Conservation (phyloP, 1,140 invertebrate species). For the Drosophila suzukii region DNA sequence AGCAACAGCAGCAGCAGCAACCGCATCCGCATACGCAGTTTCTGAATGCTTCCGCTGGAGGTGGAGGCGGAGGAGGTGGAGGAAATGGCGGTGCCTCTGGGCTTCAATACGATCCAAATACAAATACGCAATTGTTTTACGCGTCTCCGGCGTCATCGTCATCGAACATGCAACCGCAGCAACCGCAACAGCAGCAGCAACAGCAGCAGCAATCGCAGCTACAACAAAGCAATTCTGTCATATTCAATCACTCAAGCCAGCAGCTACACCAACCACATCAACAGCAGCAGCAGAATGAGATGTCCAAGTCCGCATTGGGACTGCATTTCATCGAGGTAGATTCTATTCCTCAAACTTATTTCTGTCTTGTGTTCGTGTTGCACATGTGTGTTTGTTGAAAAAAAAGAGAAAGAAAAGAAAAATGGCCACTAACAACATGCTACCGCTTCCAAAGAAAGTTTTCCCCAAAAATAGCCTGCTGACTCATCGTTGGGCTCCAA, state of each 20-base stretch:
- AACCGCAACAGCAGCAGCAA: slow-evolving; percentile 34
- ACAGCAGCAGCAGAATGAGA: slow-evolving; percentile 69
- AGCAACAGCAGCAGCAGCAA: slow-evolving; percentile 41
- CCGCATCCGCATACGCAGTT: slow-evolving; percentile 64
- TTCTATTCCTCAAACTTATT: slow-evolving; percentile 38
- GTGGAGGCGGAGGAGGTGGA: slow-evolving; percentile 1
- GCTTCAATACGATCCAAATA: slow-evolving; percentile 72
- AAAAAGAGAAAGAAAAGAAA: slow-evolving; percentile 5
- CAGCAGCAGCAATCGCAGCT: slow-evolving; percentile 46
- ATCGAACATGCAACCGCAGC: slow-evolving; percentile 58
- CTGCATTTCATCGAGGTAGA: slow-evolving; percentile 83
- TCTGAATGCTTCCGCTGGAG: slow-evolving; percentile 54
- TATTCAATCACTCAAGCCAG: slow-evolving; percentile 63
- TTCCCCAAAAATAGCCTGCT: slow-evolving; percentile 42
- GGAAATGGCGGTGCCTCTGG: slow-evolving; percentile 31
- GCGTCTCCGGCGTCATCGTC: slow-evolving; percentile 48
- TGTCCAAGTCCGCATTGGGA: slow-evolving; percentile 78
- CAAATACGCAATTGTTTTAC: slow-evolving; percentile 77
- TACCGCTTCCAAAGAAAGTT: slow-evolving; percentile 39
- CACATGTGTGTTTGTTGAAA: slow-evolving; percentile 22
- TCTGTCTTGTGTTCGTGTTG: slow-evolving; percentile 34
- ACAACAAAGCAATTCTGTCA: slow-evolving; percentile 72
- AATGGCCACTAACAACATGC: slow-evolving; percentile 47
- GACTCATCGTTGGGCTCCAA: slow-evolving; percentile 50
- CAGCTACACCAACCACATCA: slow-evolving; percentile 44